A percentile compares a stretch with the other conserved stretches of the same genome.
Evolutionary conservation across 1,140 invertebrate genomes (phyloP).

Genomic region (Ips nitidus): DNA sequence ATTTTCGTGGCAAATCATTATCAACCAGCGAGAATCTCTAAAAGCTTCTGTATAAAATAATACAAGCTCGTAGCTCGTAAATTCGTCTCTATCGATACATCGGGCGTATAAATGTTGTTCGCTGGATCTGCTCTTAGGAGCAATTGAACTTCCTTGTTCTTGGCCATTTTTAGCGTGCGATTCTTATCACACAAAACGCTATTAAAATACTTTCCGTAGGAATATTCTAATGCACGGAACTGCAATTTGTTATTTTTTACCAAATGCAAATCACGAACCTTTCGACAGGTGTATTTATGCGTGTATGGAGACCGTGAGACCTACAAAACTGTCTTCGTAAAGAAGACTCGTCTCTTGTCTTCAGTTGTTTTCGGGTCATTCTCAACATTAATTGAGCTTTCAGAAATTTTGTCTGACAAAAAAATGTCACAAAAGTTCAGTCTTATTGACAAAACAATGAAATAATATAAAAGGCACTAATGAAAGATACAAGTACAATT

Average conservation of each 20-base stretch:
- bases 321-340: neutral
- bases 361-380: too few species aligned
- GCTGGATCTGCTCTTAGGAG: neutral
- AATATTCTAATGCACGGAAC: slow-evolving; percentile 29
- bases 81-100: neutral
- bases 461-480: too few species aligned
- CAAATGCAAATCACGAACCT: slow-evolving; percentile 27
- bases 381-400: too few species aligned
- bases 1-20: too few species aligned
- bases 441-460: too few species aligned
- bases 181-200: slow-evolving; percentile 24
- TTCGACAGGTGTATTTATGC: slow-evolving; percentile 29
- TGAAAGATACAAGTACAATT: too few species aligned
- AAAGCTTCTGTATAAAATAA: neutral
- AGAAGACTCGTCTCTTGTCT: too few species aligned
- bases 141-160: slow-evolving; percentile 26
- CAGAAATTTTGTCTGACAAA: too few species aligned
- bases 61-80: neutral
- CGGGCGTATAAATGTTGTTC: neutral
- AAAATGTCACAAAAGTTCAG: too few species aligned
- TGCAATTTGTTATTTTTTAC: slow-evolving; percentile 30
- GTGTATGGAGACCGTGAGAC: slow-evolving; percentile 19
- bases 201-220: slow-evolving; percentile 28
- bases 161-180: slow-evolving; percentile 24
- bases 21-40: too few species aligned